Conservation (phyloP, 2,113 vertebrate genomes). For the Bubo scandiacus region DNA sequence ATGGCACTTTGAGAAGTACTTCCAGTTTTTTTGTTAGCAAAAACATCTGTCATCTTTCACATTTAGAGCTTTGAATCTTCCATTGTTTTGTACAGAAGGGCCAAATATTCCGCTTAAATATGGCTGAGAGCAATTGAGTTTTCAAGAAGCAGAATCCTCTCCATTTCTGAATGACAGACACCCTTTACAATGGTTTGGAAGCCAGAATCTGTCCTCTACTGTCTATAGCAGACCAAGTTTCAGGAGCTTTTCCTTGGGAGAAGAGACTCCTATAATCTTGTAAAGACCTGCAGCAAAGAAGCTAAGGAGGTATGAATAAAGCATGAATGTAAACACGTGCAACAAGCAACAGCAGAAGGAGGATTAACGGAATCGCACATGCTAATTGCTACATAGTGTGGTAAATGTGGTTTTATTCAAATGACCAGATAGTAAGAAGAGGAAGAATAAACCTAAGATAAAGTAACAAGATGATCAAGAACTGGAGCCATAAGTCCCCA, state of each 20-base stretch:
- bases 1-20: background rate
- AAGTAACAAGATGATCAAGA: background rate
- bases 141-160: background rate
- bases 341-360: background rate
- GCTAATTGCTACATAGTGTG: background rate
- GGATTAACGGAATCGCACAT: background rate
- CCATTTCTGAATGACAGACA: background rate
- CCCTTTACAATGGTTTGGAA: background rate
- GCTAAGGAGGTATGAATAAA: background rate
- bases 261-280: background rate
- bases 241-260: background rate
- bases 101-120: background rate
- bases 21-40: background rate
- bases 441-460: background rate
- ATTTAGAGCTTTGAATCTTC: background rate
- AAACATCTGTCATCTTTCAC: background rate
- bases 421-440: background rate
- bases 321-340: accelerated
- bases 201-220: background rate
- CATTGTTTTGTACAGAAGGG: accelerated
- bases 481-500: accelerated
- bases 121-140: accelerated
- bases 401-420: background rate
- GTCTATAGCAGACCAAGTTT: accelerated
- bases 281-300: background rate